phyloP scores from a whole-genome alignment of 1,140 invertebrate genomes.

The Apis cerana region DNA sequence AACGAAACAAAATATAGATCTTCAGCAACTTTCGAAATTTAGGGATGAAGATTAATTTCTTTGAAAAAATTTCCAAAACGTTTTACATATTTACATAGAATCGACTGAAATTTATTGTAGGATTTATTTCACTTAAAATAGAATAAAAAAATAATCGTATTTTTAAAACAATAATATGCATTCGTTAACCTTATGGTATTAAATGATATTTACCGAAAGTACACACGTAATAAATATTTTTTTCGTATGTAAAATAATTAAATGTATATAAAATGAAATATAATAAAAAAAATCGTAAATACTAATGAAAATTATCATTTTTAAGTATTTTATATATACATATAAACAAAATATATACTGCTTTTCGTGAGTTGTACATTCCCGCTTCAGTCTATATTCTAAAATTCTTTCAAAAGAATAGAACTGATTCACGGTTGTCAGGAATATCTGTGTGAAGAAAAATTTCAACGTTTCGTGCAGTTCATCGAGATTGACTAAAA shows the following conservation, averaged over 20 bases:
- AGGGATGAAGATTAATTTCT: neutral
- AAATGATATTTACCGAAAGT: neutral
- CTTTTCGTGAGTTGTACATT: too few relatives aligned
- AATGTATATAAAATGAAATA: too few relatives aligned
- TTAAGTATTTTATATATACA: too few relatives aligned
- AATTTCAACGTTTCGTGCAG: too few relatives aligned
- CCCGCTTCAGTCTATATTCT: neutral
- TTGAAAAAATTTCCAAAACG: neutral
- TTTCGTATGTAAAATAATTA: neutral
- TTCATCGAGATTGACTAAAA: too few relatives aligned
- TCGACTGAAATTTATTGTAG: neutral
- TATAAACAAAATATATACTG: too few relatives aligned
- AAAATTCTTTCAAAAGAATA: too few relatives aligned
- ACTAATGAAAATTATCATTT: too few relatives aligned
- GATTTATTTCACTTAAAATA: neutral
- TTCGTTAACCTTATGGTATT: neutral
- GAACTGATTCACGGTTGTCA: too few relatives aligned
- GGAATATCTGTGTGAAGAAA: too few relatives aligned
- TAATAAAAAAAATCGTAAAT: too few relatives aligned
- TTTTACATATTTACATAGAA: neutral
- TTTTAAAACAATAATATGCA: neutral
- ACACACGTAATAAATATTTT: neutral
- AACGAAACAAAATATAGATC: neutral
- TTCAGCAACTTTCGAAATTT: neutral
- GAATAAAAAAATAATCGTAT: too few relatives aligned